Conservation (phyloP, 2,797 vertebrate genomes). For the Cuniculus paca region DNA sequence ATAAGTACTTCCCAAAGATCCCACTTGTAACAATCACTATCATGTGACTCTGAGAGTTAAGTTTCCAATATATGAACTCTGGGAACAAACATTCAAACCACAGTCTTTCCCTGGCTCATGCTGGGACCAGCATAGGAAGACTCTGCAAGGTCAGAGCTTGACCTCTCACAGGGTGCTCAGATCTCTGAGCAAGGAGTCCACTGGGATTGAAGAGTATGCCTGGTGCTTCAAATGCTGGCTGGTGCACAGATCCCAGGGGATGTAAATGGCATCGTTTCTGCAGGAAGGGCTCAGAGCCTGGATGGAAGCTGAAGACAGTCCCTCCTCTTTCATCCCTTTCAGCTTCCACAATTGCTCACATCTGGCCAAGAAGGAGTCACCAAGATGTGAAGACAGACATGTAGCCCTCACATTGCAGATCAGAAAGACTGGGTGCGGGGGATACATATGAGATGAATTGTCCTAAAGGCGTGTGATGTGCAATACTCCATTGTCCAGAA, state of each 20-base stretch:
- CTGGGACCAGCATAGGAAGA: background rate
- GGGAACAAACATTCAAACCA: background rate
- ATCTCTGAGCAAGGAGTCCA: background rate
- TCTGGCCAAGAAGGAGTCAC: background rate
- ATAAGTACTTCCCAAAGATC: background rate
- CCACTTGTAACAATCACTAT: background rate
- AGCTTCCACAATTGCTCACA: background rate
- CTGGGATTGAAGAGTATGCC: background rate
- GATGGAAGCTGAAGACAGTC: background rate
- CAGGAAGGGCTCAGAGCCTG: background rate
- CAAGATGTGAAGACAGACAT: background rate
- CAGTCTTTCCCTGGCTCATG: background rate
- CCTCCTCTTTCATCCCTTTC: background rate
- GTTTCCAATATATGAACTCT: background rate
- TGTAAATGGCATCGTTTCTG: accelerated
- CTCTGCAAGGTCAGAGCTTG: background rate
- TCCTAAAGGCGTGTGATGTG: background rate
- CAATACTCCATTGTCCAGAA: background rate
- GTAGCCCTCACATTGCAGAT: background rate
- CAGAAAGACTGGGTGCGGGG: background rate
- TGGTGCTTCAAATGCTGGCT: too few relatives aligned
- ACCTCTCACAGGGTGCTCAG: background rate
- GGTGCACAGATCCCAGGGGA: too few relatives aligned
- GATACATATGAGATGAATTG: accelerated
- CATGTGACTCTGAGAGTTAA: too few relatives aligned